phyloP scores from a whole-genome alignment of 2,888 invertebrate species.

The Coronaproctus castanopsis region DNA sequence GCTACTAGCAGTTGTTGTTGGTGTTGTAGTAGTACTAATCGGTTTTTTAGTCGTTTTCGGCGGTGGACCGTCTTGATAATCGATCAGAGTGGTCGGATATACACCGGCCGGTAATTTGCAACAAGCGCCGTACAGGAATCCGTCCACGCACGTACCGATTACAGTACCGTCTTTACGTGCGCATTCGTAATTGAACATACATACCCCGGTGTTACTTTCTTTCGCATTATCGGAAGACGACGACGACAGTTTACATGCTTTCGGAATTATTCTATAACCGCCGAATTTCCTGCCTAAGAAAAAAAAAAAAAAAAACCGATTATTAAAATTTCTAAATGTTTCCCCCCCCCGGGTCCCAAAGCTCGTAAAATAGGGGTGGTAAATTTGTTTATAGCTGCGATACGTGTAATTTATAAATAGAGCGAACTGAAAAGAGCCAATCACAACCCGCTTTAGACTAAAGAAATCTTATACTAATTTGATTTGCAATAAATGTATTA shows the following conservation, averaged over 20 bases:
- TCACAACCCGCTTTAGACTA: too few relatives aligned
- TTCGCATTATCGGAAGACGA: slow-evolving; percentile 29
- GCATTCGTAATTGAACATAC: slow-evolving; percentile 88
- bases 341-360: too few relatives aligned
- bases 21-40: slow-evolving; percentile 10
- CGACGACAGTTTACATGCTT: slow-evolving; percentile 51
- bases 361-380: too few relatives aligned
- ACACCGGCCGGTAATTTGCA: slow-evolving; percentile 43
- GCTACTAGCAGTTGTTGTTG: not conserved
- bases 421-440: too few relatives aligned
- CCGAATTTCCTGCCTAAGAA: slow-evolving; percentile 50
- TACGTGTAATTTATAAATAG: too few relatives aligned
- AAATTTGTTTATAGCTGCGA: too few relatives aligned
- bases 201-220: slow-evolving; percentile 49
- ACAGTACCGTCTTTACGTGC: slow-evolving; percentile 55
- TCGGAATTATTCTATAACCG: slow-evolving; percentile 66
- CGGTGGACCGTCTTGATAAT: not conserved
- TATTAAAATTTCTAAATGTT: too few relatives aligned
- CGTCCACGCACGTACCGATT: slow-evolving; percentile 79
- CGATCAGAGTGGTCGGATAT: slow-evolving; percentile 10
- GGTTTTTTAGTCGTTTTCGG: slow-evolving; percentile 11
- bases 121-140: slow-evolving; percentile 79
- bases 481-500: too few relatives aligned
- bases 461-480: too few relatives aligned
- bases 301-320: slow-evolving; percentile 5